A percentile compares a stretch with the other conserved stretches of the same genome.
Conservation (phyloP, 2,888 invertebrate species). For the Eulithis prunata region DNA sequence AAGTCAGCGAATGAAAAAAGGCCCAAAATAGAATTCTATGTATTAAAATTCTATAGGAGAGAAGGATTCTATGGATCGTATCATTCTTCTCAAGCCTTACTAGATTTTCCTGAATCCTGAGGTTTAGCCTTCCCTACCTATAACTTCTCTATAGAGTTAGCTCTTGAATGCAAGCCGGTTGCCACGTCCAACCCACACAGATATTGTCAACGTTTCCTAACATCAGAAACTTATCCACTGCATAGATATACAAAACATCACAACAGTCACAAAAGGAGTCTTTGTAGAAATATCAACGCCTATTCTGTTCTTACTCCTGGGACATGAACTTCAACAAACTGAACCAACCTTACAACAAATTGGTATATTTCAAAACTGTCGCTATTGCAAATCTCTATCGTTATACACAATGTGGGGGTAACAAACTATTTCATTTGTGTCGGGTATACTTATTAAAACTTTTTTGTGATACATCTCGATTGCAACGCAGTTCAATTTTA, state of each 20-base stretch:
- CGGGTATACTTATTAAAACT: too few species aligned
- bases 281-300: slow-evolving; percentile 3
- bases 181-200: background rate
- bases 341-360: background rate
- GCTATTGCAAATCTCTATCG: background rate
- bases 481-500: background rate
- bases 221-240: background rate
- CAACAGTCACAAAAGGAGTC: background rate
- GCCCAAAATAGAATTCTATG: too few species aligned
- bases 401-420: background rate
- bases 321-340: background rate
- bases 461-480: background rate
- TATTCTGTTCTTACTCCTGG: slow-evolving; percentile 7
- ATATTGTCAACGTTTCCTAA: background rate
- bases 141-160: too few species aligned
- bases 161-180: too few species aligned
- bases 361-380: background rate
- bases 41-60: too few species aligned
- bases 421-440: background rate
- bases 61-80: too few species aligned
- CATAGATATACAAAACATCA: background rate
- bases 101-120: too few species aligned
- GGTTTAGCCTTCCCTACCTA: too few species aligned
- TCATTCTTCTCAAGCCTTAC: too few species aligned
- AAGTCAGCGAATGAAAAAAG: too few species aligned